phyloP scores from a whole-genome alignment of 2,113 vertebrate species.

The Zapornia atra region DNA sequence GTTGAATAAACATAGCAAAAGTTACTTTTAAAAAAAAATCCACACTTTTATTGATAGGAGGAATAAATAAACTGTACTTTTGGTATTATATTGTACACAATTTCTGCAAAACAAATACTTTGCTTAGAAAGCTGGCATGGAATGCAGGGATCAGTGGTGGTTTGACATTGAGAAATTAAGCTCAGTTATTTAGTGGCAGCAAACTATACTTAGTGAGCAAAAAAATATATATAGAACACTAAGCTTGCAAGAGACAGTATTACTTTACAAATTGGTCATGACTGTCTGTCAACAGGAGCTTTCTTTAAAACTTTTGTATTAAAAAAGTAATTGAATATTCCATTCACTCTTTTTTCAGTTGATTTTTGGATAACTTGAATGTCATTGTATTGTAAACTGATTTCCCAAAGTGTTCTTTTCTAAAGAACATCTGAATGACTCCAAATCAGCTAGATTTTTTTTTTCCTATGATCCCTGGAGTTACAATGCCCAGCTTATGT shows the following conservation, averaged over 20 bases:
- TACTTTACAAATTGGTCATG: constrained; percentile 32
- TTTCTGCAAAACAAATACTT: constrained; percentile 8
- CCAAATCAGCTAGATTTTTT: background rate
- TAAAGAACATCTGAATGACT: constrained; percentile 2
- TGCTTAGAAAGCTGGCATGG: background rate
- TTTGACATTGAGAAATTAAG: constrained; percentile 59
- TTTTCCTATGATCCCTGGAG: background rate
- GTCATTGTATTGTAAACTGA: constrained; percentile 10
- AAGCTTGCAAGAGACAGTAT: background rate
- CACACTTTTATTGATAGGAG: background rate
- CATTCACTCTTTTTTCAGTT: constrained; percentile 22
- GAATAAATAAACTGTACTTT: background rate
- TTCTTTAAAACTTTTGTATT: constrained; percentile 54
- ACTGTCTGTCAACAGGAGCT: background rate
- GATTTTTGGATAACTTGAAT: constrained; percentile 44
- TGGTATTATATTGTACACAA: background rate
- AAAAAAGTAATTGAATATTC: constrained; percentile 60
- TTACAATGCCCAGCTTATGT: background rate
- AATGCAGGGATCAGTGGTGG: constrained; percentile 8
- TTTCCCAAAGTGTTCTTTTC: constrained; percentile 31
- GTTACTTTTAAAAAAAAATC: background rate
- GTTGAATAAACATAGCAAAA: background rate
- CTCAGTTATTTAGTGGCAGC: constrained; percentile 24
- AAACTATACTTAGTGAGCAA: background rate
- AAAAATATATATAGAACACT: background rate